Base-by-base conservation (phyloP, 2,888 invertebrate genomes). In the Ditylenchus weischeri region DNA sequence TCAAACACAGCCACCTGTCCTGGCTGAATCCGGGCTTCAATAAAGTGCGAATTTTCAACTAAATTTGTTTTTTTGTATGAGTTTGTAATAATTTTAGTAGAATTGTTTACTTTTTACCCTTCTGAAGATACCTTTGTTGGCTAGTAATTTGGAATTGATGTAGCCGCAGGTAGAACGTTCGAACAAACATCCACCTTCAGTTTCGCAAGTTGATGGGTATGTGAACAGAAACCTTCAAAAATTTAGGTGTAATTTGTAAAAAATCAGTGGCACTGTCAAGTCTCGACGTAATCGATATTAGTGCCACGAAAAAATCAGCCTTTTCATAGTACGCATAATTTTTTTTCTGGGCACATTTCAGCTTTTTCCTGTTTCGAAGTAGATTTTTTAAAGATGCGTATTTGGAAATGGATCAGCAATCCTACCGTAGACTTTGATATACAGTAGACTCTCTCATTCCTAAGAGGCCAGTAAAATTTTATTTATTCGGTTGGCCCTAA, bases 1-100 rank as follows among this genome's bases (percentile, higher is more conserved):
- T 76, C 76, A 62, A 78, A 69, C 0, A 77, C 74, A 0, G 78
- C 73, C 11, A 78, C 70, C 49, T 78, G 71, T 23, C 76, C 76
- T 18, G 75, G 54, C 15, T 73, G 69, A 18, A 78, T 73, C 10
- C 71, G 64, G 0, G 77, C 69, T 57, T 78, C 77, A 15, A 72
- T 72, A 60, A 78, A 78, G 47, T 71, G 71, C 5, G 77, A 75
- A 0, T 63, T 63, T 21, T 74, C 76, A 18, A 78, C 78, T 78
- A 69, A 35, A 70, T 65, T 15, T 36, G 4, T 18, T 11, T 21
- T 49, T 15, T n/a, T 50, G 18, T 2, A 21, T 2, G 50, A 50
- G 21, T 19, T 50, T 50, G 21, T 19, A 21, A 50, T n/a, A 50
- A 4, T 18, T 50, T 50, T 50, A 4, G 21, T 19, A 50, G 5